Evolutionary conservation across 2,113 vertebrate species (phyloP), one percentile per base, ranked within the genome.

Genomic region (Brachypodius melanocephalos): DNA sequence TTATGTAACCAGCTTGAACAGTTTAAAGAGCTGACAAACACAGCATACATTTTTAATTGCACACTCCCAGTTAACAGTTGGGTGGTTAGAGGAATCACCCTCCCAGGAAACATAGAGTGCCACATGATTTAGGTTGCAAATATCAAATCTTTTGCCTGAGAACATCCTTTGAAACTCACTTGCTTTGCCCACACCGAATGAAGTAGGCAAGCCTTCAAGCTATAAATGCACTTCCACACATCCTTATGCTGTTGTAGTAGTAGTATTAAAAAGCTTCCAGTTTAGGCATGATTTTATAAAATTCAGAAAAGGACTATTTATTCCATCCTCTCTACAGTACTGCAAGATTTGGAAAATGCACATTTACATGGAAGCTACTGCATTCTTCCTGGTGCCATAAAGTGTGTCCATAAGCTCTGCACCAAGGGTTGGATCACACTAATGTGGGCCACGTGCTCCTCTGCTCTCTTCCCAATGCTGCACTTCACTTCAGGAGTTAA

Each of bases 21-120:
- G 65, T 93, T 91, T 80, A 84, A 95, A 74, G 25, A 84, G 85
- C 90, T 93, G 92, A 95, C 68, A 90, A 96, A 76, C 31, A 51
- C 48, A 77, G n/a, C 55, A 91, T 92, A 42, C 78, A 94, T 95
- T 94, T 93, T 90, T 95, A 82, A 96, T 75, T 88, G 48, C 69
- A 74, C 21, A 9, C 52, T 95, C 8, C 6, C 75, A 81, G 85
- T 48, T 93, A 85, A 81, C 85, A 86, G 67, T 74, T 83, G 57
- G 57, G 48, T 92, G 82, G 72, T 83, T 96, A 57, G 31, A 90
- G 88, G 76, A 94, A 85, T 94, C 75, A 42, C 85, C 92, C 75
- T 86, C 62, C 48, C 72, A 86, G 61, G 65, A 83, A 91, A 71
- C 34, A 85, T 24, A 65, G 12, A 66, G 14, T 20, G 7, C 52